phyloP scores from a whole-genome alignment of 2,888 invertebrate genomes.

The Muscina levida region DNA sequence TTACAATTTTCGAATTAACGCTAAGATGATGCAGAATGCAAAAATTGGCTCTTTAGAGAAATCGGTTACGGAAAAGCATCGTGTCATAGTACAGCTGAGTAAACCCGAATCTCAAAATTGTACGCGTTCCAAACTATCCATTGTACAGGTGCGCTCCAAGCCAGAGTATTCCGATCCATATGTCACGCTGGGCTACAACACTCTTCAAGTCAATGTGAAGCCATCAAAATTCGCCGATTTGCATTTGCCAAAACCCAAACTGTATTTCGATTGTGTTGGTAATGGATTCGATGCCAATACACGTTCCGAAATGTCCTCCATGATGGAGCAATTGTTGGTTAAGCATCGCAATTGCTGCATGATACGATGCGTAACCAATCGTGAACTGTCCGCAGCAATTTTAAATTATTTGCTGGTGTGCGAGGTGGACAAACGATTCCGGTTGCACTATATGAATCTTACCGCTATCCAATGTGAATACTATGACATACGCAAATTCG shows the following conservation, averaged over 20 bases:
- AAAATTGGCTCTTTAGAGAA: conserved; percentile 16
- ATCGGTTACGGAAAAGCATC: conserved; percentile 10
- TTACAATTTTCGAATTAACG: too few relatives aligned
- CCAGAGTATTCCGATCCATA: conserved; percentile 46
- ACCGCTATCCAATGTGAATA: conserved; percentile 68
- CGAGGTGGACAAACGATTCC: conserved; percentile 70
- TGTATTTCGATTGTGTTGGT: conserved; percentile 73
- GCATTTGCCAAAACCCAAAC: background rate
- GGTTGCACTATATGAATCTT: conserved; percentile 41
- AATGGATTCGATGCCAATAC: conserved; percentile 68
- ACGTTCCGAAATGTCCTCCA: conserved; percentile 62
- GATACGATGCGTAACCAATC: conserved; percentile 67
- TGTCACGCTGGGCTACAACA: conserved; percentile 65
- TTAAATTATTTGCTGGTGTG: conserved; percentile 70
- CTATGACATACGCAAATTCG: conserved; percentile 72
- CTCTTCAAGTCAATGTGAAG: conserved; percentile 61
- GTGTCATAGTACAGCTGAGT: conserved; percentile 13
- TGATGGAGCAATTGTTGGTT: conserved; percentile 68
- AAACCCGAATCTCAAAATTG: background rate
- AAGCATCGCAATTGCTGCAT: conserved; percentile 67
- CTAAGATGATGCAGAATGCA: background rate
- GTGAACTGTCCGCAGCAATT: conserved; percentile 67
- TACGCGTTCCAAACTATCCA: background rate
- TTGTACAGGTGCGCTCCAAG: conserved; percentile 2
- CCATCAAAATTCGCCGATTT: conserved; percentile 8